These are phyloP conservation scores for Tetranychus cinnabarinus DNA, from an alignment of 1,140 invertebrate species.

Conservation along the genomic window DNA sequence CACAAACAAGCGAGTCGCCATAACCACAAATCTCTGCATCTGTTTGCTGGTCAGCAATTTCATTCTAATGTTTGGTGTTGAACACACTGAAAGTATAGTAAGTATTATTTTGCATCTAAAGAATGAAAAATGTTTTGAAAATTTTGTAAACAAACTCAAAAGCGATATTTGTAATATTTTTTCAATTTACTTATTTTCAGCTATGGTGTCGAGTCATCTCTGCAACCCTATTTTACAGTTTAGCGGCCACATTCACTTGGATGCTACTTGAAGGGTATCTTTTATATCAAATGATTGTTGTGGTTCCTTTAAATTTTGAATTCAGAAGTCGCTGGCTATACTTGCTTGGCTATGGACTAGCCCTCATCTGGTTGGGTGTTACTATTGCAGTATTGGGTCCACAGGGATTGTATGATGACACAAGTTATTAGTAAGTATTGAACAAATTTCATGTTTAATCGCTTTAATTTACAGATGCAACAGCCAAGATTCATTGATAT, in stretches of 20 bases:
- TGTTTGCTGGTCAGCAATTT: conserved; percentile 8
- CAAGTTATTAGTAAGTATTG: background rate
- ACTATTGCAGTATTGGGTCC: background rate
- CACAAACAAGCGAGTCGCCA: conserved; percentile 4
- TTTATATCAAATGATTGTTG: conserved; percentile 24
- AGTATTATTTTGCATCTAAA: background rate
- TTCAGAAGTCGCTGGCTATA: background rate
- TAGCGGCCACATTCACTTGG: conserved; percentile 23
- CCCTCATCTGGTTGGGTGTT: background rate
- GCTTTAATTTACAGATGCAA: no score
- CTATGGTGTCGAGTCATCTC: conserved; percentile 20
- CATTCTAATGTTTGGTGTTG: conserved; percentile 5
- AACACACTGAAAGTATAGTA: background rate
- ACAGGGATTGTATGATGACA: background rate
- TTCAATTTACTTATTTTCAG: background rate
- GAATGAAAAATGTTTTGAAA: no score
- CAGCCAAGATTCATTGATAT: no score
- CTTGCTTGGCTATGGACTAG: background rate
- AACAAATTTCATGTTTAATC: background rate
- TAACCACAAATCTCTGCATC: conserved; percentile 10
- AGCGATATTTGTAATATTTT: no score
- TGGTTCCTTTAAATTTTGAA: conserved; percentile 14
- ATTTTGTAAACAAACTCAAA: no score
- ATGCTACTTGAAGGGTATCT: conserved; percentile 25
- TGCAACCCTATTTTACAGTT: conserved; percentile 22